Base-by-base conservation (phyloP, 2,113 vertebrate genomes). In the Zapus hudsonius region DNA sequence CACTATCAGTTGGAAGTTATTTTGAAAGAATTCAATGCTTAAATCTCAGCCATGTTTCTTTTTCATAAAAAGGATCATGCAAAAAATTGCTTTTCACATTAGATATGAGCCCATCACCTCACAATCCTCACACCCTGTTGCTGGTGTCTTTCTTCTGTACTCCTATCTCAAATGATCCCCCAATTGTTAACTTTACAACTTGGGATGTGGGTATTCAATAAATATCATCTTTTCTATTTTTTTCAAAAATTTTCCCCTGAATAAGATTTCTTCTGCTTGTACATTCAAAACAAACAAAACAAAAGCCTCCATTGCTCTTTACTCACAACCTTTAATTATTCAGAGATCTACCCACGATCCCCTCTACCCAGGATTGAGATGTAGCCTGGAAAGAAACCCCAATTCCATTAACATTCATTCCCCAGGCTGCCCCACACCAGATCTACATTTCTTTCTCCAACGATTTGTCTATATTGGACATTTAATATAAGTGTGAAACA, bases 1-100 rank as follows among this genome's bases (percentile, higher is more conserved):
- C 93, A 20, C 83, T 95, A 91, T 96, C 92, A 93, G 27, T 67
- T 42, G 57, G 67, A 94, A 92, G 76, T 78, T 92, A 73, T 94
- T 92, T 91, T 93, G 80, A 94, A 97, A 80, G 86, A 91, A 92
- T 94, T 78, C 13, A 84, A 84, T 86, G 55, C 79, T 96, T 96
- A 92, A 80, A 89, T 76, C 67, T 93, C 47, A 89, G 90, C 63
- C 92, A 23, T 91, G 79, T 73, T 89, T 92, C 47, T 89, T 74
- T 92, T 94, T 84, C 23, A 33, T 84, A 74, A 44, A 84, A 92
- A 94, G 20, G 90, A 86, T 36, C 29, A 44, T 59, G 33, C 44
- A 59, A 88, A 66, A 92, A 38, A 64, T 8, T 9, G 16, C 10
- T 40, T 73, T 63, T 8, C 20, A 40, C 13, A 19, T 83, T 67